Evolutionary conservation across 2,113 vertebrate species (phyloP), one percentile per base, ranked within the genome.

Genomic region (Hemiscyllium ocellatum): DNA sequence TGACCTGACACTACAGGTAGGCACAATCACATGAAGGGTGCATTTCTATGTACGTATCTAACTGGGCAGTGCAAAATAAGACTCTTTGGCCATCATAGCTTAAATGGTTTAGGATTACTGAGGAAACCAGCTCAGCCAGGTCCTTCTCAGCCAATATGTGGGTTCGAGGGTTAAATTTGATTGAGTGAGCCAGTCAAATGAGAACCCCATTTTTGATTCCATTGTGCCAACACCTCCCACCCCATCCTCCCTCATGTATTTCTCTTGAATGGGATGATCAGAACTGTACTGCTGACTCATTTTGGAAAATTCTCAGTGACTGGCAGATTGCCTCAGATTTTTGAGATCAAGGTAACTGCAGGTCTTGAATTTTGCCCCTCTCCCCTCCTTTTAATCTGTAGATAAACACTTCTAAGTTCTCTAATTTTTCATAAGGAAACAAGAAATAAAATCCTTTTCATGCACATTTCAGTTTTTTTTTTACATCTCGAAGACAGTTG

Each of bases 1-100:
- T 96, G 99, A 99, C 98, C 99, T 99, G 97, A 99, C 99, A 80
- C 97, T 99, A 98, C 99, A 99, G 98, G 89, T 93, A 93, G 61
- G 61, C 29, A 19, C 17, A 66, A 37, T 15, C 33, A 68, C 89
- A 93, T 19, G 8, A 37, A 1, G 17, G 3, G 33, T 56, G 37
- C n/a, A 93, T 68, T 90, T 66, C 89, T 17, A 66, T 1, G 2
- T 65, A n/a, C 33, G 33, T 8, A 19, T 4, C n/a, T 93, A 15
- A 8, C 37, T 5, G 17, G 37, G 29, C 17, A 37, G 5, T 66
- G 89, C 5, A 47, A 83, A 83, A 22, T 65, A 17, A 22, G 89
- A 61, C n/a, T 91, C 61, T 65, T 76, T 65, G 4, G 15, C 56
- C 33, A 20, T 33, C 61, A n/a, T 65, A 2, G 29, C 33, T 17